Base-by-base conservation (phyloP, 2,888 invertebrate genomes). In the Tinea pellionella region DNA sequence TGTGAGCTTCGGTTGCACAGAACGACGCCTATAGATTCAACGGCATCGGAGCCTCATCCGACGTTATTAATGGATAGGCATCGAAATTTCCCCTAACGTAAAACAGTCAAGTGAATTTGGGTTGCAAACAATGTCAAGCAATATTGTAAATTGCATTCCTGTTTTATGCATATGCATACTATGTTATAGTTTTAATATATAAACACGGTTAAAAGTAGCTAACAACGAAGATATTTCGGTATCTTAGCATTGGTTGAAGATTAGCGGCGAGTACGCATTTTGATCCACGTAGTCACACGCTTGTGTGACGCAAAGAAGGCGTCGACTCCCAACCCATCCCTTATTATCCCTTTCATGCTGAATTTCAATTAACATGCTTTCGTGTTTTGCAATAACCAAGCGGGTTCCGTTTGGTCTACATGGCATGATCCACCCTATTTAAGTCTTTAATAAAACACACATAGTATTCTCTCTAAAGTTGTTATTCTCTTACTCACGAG, bases 281-380 rank as follows among this genome's bases (percentile, higher is more conserved):
- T 72, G 73, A 72, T 76, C 72, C 73, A 71, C 69, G 64, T 69
- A 69, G 69, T 67, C 66, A 67, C 67, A 65, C 64, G 63, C 61
- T 65, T 68, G 70, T 73, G 70, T 76, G 78, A 76, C 77, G 76
- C 75, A 73, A 71, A 68, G 73, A 65, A 69, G 69, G 67, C 66
- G 66, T 61, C 62, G 64, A 65, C 63, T 67, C 61, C 62, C 64
- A 70, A 65, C 68, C 71, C 75, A 69, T 76, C 59, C 78, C 80
- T 86, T 74, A 86, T 88, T 87, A 88, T 87, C 88, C 88, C 85
- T 86, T 85, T 74, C 79, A 79, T 88, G 80, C 77, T 88, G 88
- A 84, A 88, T 88, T 85, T 87, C 75, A 88, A 88, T 82, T 80
- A 84, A 81, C 75, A 78, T 77, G 84, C 77, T 80, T 78, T 80